These are phyloP conservation scores for Forbesichthys agassizii DNA, from an alignment of 2,113 vertebrate genomes.

Conservation along the genomic window DNA sequence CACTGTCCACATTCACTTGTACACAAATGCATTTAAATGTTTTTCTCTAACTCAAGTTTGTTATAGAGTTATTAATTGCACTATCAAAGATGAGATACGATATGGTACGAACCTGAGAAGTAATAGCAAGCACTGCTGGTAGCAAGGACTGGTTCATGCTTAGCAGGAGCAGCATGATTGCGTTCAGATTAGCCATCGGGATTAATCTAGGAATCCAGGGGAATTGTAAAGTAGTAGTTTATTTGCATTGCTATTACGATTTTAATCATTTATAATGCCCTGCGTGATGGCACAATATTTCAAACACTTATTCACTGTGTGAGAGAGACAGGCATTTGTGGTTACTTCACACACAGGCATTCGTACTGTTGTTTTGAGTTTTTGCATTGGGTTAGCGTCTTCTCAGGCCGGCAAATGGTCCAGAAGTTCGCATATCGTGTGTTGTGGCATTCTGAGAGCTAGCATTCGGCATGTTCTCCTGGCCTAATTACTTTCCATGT, in stretches of 20 bases:
- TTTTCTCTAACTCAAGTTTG: conserved; percentile 6
- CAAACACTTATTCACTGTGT: not conserved
- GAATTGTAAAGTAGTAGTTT: conserved; percentile 55
- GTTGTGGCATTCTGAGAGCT: conserved; percentile 22
- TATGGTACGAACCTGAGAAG: conserved; percentile 49
- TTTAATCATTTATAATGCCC: conserved; percentile 11
- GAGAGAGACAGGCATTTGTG: conserved; percentile 6
- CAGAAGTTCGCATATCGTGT: not conserved
- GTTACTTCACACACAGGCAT: conserved; percentile 24
- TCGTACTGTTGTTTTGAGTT: conserved; percentile 8
- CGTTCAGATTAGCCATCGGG: conserved; percentile 50
- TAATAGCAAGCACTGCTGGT: conserved; percentile 47
- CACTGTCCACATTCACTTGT: conserved; percentile 36
- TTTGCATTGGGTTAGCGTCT: conserved; percentile 5
- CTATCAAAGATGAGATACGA: conserved; percentile 26
- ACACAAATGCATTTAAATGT: conserved; percentile 33
- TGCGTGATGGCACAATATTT: conserved; percentile 32
- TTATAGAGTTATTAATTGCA: conserved; percentile 36
- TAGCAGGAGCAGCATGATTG: conserved; percentile 50
- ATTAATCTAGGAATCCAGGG: conserved; percentile 58
- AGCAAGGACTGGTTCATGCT: conserved; percentile 40
- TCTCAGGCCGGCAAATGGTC: conserved; percentile 8
- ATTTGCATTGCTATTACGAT: conserved; percentile 57
- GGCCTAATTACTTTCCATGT: conserved; percentile 38
- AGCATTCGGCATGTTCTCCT: conserved; percentile 34